Conservation (phyloP, 2,113 vertebrate species). For the Pygoscelis antarcticus region DNA sequence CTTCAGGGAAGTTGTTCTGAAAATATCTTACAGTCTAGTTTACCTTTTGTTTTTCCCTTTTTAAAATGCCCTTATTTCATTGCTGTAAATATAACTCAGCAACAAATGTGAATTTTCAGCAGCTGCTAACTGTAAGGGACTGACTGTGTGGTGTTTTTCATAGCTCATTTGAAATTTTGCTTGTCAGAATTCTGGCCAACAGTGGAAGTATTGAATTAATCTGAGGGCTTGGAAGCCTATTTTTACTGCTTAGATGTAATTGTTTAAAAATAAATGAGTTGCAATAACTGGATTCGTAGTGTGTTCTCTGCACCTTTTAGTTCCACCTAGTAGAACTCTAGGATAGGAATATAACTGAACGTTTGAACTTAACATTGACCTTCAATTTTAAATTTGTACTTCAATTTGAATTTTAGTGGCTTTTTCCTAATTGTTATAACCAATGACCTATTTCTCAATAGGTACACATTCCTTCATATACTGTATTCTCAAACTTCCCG, state of each 20-base stretch:
- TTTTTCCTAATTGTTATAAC: background rate
- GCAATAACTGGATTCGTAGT: background rate
- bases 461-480: slow-evolving; percentile 90
- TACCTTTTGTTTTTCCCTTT: background rate
- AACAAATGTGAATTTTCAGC: background rate
- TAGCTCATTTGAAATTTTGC: background rate
- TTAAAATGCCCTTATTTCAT: background rate
- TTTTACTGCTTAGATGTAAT: background rate
- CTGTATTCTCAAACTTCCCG: slow-evolving; percentile 94
- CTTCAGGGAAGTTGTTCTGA: background rate
- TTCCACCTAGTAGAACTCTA: background rate
- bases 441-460: slow-evolving; percentile 16
- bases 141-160: background rate
- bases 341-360: background rate
- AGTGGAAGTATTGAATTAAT: background rate
- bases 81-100: background rate
- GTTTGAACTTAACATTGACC: background rate
- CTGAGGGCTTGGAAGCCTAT: background rate
- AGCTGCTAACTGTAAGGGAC: background rate
- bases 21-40: background rate
- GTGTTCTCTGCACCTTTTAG: background rate
- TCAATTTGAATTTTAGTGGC: background rate
- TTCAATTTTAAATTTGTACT: background rate
- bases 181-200: background rate
- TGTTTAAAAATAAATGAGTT: background rate